Evolutionary conservation across 2,113 vertebrate genomes (phyloP).

Genomic region (Scomber japonicus): DNA sequence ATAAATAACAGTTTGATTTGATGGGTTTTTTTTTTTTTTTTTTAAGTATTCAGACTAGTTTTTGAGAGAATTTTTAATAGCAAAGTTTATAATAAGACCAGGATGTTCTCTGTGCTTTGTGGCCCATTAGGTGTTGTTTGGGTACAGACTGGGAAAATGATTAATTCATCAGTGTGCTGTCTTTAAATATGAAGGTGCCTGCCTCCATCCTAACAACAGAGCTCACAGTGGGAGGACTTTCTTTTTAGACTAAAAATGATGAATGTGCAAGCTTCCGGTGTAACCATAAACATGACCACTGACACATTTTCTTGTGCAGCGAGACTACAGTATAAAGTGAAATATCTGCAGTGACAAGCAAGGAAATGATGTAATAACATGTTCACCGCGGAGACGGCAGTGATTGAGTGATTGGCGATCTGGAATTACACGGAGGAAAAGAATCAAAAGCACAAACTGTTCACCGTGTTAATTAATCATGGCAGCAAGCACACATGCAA

Average conservation of each 20-base stretch:
- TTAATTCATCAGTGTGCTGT: slow-evolving; percentile 64
- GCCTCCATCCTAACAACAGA: slow-evolving; percentile 30
- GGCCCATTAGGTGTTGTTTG: slow-evolving; percentile 49
- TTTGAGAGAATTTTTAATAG: neutral
- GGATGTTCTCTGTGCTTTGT: slow-evolving; percentile 35
- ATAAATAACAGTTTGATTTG: slow-evolving; percentile 40
- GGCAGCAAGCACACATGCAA: slow-evolving; percentile 47
- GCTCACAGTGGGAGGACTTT: slow-evolving; percentile 19
- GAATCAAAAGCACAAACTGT: slow-evolving; percentile 23
- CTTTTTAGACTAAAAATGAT: slow-evolving; percentile 22
- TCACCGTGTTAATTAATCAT: slow-evolving; percentile 35
- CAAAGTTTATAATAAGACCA: slow-evolving; percentile 19
- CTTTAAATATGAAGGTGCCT: slow-evolving; percentile 61
- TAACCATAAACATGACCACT: slow-evolving; percentile 1
- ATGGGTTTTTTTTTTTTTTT: neutral
- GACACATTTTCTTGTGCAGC: slow-evolving; percentile 3
- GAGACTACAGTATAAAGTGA: slow-evolving; percentile 13
- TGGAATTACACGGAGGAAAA: slow-evolving; percentile 8
- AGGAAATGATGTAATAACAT: neutral
- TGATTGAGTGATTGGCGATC: neutral
- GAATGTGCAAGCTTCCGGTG: slow-evolving; percentile 13
- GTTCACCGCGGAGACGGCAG: too few relatives aligned
- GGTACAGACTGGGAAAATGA: slow-evolving; percentile 42
- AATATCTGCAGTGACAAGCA: slow-evolving; percentile 15
- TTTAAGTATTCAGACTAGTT: neutral